Percentiles rank a stretch among this genome's conserved stretches.
Evolutionary conservation across 2,113 vertebrate species (phyloP).

Genomic region (Oreocharis arfaki): DNA sequence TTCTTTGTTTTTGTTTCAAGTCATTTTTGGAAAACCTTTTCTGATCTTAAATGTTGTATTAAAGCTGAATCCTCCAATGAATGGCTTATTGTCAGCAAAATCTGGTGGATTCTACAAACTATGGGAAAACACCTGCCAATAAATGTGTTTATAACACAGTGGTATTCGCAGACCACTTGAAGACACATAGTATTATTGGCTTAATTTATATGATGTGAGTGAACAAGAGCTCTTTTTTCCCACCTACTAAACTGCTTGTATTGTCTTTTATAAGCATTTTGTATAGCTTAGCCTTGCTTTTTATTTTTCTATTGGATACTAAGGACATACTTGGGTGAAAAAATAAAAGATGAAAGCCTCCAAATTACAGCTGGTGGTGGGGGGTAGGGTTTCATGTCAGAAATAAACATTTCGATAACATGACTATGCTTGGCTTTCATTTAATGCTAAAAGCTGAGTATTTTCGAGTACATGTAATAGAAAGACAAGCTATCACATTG

Average conservation of each 20-base stretch:
- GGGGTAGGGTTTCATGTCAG: background rate
- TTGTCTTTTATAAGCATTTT: background rate
- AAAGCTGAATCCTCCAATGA: background rate
- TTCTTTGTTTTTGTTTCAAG: slow-evolving; percentile 38
- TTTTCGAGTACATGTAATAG: background rate
- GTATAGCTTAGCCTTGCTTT: background rate
- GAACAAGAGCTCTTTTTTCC: background rate
- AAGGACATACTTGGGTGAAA: background rate
- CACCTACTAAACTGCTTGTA: background rate
- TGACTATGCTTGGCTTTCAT: background rate
- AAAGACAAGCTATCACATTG: background rate
- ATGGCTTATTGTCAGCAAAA: background rate
- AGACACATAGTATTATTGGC: background rate
- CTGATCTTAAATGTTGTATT: background rate
- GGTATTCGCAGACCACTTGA: background rate
- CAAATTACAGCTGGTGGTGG: background rate
- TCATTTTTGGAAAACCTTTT: slow-evolving; percentile 26
- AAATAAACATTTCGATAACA: background rate
- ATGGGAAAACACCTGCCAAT: background rate
- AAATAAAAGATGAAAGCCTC: background rate
- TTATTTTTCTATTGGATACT: background rate
- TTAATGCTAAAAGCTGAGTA: background rate
- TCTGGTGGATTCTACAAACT: background rate
- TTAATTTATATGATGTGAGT: background rate
- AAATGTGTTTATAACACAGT: background rate